These are phyloP conservation scores for Prunella strophiata DNA, from an alignment of 2,797 vertebrate species.

Conservation along the genomic window DNA sequence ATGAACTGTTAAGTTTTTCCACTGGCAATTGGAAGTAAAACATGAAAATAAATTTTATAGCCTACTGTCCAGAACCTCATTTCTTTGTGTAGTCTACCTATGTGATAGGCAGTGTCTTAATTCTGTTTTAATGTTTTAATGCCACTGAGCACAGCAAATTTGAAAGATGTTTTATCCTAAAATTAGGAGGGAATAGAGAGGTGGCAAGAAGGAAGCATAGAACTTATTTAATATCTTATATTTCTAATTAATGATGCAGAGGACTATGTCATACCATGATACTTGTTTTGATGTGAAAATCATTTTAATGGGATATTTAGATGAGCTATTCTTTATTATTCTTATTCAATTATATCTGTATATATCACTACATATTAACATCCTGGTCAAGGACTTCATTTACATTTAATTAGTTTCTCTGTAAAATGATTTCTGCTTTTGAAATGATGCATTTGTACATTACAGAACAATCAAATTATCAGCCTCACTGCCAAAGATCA, in stretches of 20 bases:
- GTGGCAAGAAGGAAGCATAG: not conserved
- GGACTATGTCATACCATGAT: not conserved
- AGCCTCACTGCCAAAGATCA: conserved; percentile 61
- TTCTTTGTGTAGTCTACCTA: not conserved
- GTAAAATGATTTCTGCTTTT: conserved; percentile 67
- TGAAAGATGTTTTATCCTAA: not conserved
- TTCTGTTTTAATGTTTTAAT: not conserved
- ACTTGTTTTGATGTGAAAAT: conserved; percentile 16
- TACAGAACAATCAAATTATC: conserved; percentile 73
- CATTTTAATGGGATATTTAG: conserved; percentile 10
- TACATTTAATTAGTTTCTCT: conserved; percentile 69
- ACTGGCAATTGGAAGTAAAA: not conserved
- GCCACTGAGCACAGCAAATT: not conserved
- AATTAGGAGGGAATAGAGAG: not conserved
- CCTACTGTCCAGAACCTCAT: not conserved
- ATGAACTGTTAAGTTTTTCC: not conserved
- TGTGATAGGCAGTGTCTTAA: not conserved
- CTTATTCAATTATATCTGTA: conserved; percentile 42
- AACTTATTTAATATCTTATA: not conserved
- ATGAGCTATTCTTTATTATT: conserved; percentile 14
- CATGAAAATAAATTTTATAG: not conserved
- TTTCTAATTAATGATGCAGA: not conserved
- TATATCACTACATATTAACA: conserved; percentile 59
- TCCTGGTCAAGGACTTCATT: conserved; percentile 56
- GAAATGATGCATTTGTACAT: conserved; percentile 63